Conservation (phyloP, 2,797 vertebrate genomes). For the Sebastes melanostomus region DNA sequence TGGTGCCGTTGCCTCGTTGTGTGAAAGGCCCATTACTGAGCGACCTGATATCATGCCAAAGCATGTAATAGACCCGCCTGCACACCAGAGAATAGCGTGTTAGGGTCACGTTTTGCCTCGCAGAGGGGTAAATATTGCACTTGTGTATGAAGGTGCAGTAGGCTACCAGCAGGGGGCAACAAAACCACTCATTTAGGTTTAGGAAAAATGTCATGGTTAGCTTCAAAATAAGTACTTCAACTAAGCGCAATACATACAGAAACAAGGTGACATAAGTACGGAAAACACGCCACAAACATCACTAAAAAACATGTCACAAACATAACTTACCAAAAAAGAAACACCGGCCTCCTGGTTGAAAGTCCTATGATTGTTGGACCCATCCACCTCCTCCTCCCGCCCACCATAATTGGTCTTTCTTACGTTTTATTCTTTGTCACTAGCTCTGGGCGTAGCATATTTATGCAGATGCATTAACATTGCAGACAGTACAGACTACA, state of each 20-base stretch:
- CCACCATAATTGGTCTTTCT: neutral
- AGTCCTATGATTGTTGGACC: neutral
- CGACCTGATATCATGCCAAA: neutral
- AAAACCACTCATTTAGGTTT: too few species aligned
- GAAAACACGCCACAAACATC: neutral
- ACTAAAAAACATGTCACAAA: too few species aligned
- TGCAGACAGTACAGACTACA: too few species aligned
- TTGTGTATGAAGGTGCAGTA: neutral
- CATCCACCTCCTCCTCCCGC: neutral
- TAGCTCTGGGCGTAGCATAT: neutral
- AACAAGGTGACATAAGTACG: neutral
- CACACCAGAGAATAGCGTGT: neutral
- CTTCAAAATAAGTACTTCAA: accelerated
- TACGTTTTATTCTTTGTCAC: neutral
- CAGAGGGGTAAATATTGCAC: neutral
- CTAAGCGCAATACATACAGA: neutral
- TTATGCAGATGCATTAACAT: neutral
- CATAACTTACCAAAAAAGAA: too few species aligned
- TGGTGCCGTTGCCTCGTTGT: neutral
- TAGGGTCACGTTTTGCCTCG: neutral
- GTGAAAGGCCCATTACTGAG: neutral
- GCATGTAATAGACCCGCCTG: neutral
- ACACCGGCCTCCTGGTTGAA: neutral
- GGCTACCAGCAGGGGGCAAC: too few species aligned
- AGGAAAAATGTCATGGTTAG: too few species aligned